Evolutionary conservation across 2,888 invertebrate genomes (phyloP).

Genomic region (Thelaira solivaga): DNA sequence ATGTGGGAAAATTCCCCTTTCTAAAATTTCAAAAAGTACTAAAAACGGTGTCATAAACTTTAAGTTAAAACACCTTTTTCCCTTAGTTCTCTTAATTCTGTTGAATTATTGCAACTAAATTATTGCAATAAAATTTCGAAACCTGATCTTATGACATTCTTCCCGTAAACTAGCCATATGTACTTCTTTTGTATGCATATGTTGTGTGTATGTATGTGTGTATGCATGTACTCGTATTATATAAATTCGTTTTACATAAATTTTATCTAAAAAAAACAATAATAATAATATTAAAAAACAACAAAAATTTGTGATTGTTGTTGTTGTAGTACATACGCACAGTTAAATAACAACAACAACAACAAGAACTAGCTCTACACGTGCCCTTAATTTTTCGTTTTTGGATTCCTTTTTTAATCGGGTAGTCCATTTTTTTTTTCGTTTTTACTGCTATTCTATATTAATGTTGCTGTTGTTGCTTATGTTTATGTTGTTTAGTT

Average conservation of each 20-base stretch:
- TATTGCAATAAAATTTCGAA: too few species aligned
- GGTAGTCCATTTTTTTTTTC: slow-evolving; percentile 53
- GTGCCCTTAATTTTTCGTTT: slow-evolving; percentile 70
- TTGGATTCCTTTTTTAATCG: slow-evolving; percentile 56
- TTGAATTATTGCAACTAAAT: too few species aligned
- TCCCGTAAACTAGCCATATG: too few species aligned
- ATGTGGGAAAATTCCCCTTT: too few species aligned
- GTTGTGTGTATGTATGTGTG: slow-evolving; percentile 17
- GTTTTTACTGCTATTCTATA: slow-evolving; percentile 55
- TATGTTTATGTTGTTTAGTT: slow-evolving; percentile 10
- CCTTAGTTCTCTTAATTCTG: too few species aligned
- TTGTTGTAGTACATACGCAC: slow-evolving; percentile 60
- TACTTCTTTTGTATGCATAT: too few species aligned
- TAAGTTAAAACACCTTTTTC: too few species aligned
- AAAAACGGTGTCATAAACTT: too few species aligned
- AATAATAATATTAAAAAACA: slow-evolving; percentile 19
- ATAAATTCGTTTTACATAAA: slow-evolving; percentile 15
- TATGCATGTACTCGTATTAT: slow-evolving; percentile 20
- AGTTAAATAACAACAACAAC: slow-evolving; percentile 57
- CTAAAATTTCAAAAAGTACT: too few species aligned
- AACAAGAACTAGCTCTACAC: slow-evolving; percentile 68
- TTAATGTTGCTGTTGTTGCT: slow-evolving; percentile 20
- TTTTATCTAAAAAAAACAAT: slow-evolving; percentile 36
- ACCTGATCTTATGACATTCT: too few species aligned
- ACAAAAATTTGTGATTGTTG: neutral